Evolutionary conservation across 2,113 vertebrate species (phyloP), one percentile per base, ranked within the genome.

Genomic region (Neogobius melanostomus): DNA sequence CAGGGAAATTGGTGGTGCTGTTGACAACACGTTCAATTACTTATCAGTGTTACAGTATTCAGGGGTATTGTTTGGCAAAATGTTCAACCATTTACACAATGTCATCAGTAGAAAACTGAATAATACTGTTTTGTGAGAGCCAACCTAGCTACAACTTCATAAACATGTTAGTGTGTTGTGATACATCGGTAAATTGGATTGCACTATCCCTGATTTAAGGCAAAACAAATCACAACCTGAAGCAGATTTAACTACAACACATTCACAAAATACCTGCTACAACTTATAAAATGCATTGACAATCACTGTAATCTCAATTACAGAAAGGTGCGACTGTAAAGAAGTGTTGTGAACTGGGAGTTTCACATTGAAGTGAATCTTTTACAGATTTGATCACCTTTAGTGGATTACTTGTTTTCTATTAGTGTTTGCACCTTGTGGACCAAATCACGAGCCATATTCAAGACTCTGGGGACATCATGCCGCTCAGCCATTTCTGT

Each of bases 371-470:
- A 61, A 68, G 68, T 65, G 68, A 67, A 61, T 62, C 67, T 64
- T 75, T 70, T 80, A 16, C 52, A 6, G 44, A 64, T 59, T 72
- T 14, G 14, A 72, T 12, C 21, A 57, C 15, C 8, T 3, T 42
- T 43, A 45, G 14, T 44, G 42, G 7, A 46, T 97, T 92, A 99
- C 87, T 99, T 98, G 93, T 99, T 99, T 90, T 99, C 97, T 0
- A 99, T 99, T 76, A 99, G 93, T 0, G 94, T 98, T 93, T 99
- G 98, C 61, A 99, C 98, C 88, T 98, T 98, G 79, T 95, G 93
- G 71, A 98, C 97, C 1, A 99, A 90, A 82, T 98, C 96, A 67
- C 95, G 94, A 49, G 98, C 96, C 91, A 98, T 95, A 85, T 93
- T 94, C 89, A 98, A 90, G 69, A 99, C 92, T 83, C 95, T 94